These are phyloP conservation scores for Meteorus sp. DNA, from an alignment of 1,140 invertebrate species.

Conservation along the genomic window DNA sequence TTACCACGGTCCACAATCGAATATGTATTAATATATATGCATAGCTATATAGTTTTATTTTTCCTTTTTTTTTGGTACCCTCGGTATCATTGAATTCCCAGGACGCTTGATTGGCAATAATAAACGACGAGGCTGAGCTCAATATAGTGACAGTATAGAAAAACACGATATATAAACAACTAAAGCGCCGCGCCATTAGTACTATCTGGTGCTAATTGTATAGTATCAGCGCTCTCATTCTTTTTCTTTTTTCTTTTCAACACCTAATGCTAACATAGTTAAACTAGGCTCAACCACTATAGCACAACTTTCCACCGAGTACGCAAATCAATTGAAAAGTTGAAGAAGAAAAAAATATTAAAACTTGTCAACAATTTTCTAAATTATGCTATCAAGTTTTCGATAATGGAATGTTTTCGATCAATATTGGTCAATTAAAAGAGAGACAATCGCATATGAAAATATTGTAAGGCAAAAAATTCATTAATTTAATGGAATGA, in stretches of 20 bases:
- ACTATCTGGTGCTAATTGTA: conserved; percentile 46
- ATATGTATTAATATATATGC: conserved; percentile 12
- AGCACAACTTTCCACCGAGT: conserved; percentile 20
- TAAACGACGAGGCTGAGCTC: conserved; percentile 2
- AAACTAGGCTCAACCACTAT: conserved; percentile 50
- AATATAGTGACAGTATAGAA: conserved; percentile 12
- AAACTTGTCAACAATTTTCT: conserved; percentile 11
- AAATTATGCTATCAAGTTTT: background rate
- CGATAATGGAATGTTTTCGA: background rate
- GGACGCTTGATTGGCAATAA: background rate
- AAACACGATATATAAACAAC: conserved; percentile 27
- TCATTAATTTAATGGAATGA: background rate
- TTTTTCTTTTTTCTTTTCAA: too few species aligned
- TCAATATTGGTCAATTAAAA: too few species aligned
- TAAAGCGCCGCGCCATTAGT: conserved; percentile 53
- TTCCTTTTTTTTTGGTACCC: conserved; percentile 8
- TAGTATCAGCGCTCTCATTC: conserved; percentile 50
- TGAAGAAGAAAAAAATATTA: background rate
- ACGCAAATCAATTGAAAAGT: too few species aligned
- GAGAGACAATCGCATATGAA: too few species aligned
- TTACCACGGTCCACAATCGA: background rate
- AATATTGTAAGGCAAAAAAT: background rate
- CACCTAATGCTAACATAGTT: conserved; percentile 46
- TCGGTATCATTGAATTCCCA: background rate
- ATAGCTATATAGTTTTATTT: too few species aligned